A percentile compares a stretch with the other conserved stretches of the same genome.
phyloP scores from a whole-genome alignment of 2,888 invertebrate species.

The Noctuana brunneofusca region DNA sequence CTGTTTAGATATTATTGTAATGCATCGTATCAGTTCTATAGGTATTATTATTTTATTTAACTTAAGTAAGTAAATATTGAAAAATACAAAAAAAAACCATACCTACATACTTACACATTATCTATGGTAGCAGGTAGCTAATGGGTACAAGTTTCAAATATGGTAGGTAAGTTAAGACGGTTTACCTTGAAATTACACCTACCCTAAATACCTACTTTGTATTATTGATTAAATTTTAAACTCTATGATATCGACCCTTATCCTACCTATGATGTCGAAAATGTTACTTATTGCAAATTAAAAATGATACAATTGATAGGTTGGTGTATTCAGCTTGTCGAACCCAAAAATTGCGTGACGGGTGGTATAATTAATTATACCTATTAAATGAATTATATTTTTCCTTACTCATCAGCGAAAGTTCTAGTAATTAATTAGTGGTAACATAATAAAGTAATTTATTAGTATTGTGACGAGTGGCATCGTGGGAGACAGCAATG shows the following conservation, averaged over 20 bases:
- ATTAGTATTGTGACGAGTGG: slow-evolving; percentile 61
- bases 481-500: slow-evolving; percentile 74
- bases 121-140: neutral
- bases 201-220: slow-evolving; percentile 9
- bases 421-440: slow-evolving; percentile 45
- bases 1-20: no score
- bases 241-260: no score
- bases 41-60: no score
- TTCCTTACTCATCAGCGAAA: slow-evolving; percentile 41
- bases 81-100: neutral
- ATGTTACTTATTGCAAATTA: no score
- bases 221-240: no score
- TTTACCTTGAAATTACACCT: slow-evolving; percentile 21
- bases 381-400: neutral
- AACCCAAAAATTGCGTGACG: slow-evolving; percentile 5
- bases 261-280: no score
- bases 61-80: neutral
- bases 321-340: neutral
- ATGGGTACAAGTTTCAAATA: neutral
- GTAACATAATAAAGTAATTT: slow-evolving; percentile 55
- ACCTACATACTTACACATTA: neutral
- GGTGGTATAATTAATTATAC: neutral
- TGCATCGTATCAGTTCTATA: no score
- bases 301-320: no score
- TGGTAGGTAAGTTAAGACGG: slow-evolving; percentile 8